These are phyloP conservation scores for Nomada fabriciana DNA, from an alignment of 2,888 invertebrate genomes.

Conservation along the genomic window DNA sequence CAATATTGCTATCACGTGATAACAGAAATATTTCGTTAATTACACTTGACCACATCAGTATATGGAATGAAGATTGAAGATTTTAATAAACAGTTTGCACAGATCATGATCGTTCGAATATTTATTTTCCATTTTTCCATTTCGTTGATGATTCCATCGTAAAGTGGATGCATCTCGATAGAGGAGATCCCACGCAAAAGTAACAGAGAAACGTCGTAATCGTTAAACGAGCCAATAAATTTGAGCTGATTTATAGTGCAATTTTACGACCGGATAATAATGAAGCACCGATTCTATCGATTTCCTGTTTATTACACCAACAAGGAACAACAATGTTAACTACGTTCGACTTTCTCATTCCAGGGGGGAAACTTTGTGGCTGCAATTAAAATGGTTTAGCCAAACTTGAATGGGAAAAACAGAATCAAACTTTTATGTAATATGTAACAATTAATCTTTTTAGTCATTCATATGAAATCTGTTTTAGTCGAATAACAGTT, in stretches of 20 bases:
- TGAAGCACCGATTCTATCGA: constrained; percentile 32
- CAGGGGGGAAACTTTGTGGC: neutral
- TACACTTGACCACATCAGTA: no score
- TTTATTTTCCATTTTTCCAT: constrained; percentile 22
- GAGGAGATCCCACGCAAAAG: constrained; percentile 7
- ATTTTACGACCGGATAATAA: constrained; percentile 60
- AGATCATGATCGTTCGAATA: no score
- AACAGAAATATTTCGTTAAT: neutral
- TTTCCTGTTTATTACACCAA: constrained; percentile 20
- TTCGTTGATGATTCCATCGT: constrained; percentile 49
- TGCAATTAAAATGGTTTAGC: constrained; percentile 13
- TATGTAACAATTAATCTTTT: no score
- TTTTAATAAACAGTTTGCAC: no score
- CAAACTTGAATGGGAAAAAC: neutral
- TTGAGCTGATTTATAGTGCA: constrained; percentile 37
- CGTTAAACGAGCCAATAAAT: constrained; percentile 56
- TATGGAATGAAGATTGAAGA: no score
- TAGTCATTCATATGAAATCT: no score
- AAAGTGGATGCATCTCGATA: constrained; percentile 27
- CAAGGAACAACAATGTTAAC: constrained; percentile 4
- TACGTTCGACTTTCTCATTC: neutral
- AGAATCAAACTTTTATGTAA: neutral
- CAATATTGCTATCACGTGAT: neutral
- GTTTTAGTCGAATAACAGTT: no score
- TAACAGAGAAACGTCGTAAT: constrained; percentile 44